phyloP scores from a whole-genome alignment of 2,888 invertebrate genomes.

The Caenorhabditis doughertyi region DNA sequence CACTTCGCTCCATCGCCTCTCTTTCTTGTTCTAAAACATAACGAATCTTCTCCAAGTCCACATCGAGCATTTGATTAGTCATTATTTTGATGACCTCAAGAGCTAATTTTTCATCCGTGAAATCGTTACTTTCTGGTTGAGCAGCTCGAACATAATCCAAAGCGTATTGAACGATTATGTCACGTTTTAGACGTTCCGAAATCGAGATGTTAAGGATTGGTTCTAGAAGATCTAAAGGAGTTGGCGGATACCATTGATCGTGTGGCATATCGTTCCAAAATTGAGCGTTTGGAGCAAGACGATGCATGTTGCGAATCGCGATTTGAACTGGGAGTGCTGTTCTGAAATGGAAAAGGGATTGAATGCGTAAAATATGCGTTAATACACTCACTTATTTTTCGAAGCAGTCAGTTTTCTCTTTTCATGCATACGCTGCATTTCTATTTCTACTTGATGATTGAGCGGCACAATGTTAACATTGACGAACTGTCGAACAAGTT shows the following conservation, averaged over 20 bases:
- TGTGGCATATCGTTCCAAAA: constrained; percentile 56
- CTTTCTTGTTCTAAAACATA: constrained; percentile 50
- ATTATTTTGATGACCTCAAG: constrained; percentile 44
- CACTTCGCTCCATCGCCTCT: not conserved
- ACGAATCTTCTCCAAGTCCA: constrained; percentile 48
- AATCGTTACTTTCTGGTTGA: not conserved
- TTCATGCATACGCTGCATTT: constrained; percentile 45
- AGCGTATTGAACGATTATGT: constrained; percentile 52
- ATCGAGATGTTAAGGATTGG: constrained; percentile 40
- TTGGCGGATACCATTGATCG: constrained; percentile 61
- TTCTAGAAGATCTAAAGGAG: constrained; percentile 52
- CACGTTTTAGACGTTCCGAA: constrained; percentile 48
- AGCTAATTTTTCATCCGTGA: constrained; percentile 16
- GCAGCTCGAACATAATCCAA: constrained; percentile 49
- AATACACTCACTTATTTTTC: constrained; percentile 24
- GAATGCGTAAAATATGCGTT: too few species aligned
- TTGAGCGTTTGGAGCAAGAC: constrained; percentile 5
- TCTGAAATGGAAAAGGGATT: too few species aligned
- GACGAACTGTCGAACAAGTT: constrained; percentile 42
- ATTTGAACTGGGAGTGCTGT: constrained; percentile 46
- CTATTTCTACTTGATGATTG: not conserved
- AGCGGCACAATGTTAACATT: constrained; percentile 35
- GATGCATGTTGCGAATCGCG: constrained; percentile 25
- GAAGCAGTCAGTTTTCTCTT: constrained; percentile 2
- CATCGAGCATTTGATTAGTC: constrained; percentile 34